These are phyloP conservation scores for Eclectus roratus DNA, from an alignment of 2,113 vertebrate species.

Conservation along the genomic window DNA sequence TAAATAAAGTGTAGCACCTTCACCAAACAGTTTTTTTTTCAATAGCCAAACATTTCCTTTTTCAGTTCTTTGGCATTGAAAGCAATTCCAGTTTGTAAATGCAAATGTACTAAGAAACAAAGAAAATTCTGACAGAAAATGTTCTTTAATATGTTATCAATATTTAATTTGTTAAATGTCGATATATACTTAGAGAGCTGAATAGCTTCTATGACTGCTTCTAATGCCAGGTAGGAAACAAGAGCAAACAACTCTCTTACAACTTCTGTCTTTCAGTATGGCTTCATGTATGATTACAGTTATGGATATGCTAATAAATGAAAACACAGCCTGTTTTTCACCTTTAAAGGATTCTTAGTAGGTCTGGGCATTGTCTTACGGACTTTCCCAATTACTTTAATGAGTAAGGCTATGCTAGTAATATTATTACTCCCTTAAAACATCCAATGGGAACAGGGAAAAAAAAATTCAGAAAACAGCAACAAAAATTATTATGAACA, in stretches of 20 bases:
- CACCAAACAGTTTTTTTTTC: not conserved
- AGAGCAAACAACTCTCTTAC: not conserved
- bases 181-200: not conserved
- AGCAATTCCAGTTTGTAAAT: not conserved
- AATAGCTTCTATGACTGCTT: not conserved
- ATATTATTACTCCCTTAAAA: not conserved
- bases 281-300: not conserved
- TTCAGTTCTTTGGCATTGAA: not conserved
- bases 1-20: not conserved
- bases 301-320: not conserved
- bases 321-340: not conserved
- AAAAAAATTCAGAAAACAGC: not conserved
- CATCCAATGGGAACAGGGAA: not conserved
- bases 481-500: not conserved
- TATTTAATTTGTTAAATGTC: not conserved
- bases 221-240: not conserved
- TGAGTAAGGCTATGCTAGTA: not conserved
- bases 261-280: not conserved
- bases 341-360: not conserved
- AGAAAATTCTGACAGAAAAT: not conserved
- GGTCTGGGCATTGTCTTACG: not conserved
- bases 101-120: not conserved
- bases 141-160: not conserved
- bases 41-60: not conserved
- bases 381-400: not conserved